Conservation (phyloP, 2,113 vertebrate species). For the Alaudala cheleensis region DNA sequence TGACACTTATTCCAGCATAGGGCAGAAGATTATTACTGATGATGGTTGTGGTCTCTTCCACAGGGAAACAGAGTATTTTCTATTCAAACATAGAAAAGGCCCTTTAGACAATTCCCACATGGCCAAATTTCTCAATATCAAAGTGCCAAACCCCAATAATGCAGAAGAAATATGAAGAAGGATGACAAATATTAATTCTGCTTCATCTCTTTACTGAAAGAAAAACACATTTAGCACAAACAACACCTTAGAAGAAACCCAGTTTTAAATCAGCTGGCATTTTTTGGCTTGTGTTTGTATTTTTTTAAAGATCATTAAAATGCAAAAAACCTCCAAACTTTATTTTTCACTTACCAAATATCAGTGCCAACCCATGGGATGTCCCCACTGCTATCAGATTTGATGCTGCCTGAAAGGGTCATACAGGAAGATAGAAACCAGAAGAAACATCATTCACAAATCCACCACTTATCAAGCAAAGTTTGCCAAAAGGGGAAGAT, state of each 20-base stretch:
- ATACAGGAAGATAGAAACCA: background rate
- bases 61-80: background rate
- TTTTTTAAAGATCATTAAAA: background rate
- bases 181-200: background rate
- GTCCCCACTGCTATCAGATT: conserved; percentile 97
- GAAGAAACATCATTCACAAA: background rate
- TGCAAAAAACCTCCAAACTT: background rate
- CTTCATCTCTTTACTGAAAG: background rate
- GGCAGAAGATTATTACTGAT: background rate
- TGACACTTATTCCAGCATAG: background rate
- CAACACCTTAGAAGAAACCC: background rate
- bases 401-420: conserved; percentile 84
- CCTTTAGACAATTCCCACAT: background rate
- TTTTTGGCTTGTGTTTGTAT: background rate
- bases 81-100: background rate
- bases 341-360: conserved; percentile 88
- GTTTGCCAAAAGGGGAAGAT: background rate
- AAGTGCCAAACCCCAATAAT: background rate
- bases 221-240: background rate
- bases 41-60: background rate
- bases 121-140: background rate
- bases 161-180: background rate
- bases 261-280: background rate
- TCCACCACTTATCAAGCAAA: background rate
- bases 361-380: conserved; percentile 92